Evolutionary conservation across 2,113 vertebrate species (phyloP), one percentile per base, ranked within the genome.

Genomic region (Ailuropoda melanoleuca): DNA sequence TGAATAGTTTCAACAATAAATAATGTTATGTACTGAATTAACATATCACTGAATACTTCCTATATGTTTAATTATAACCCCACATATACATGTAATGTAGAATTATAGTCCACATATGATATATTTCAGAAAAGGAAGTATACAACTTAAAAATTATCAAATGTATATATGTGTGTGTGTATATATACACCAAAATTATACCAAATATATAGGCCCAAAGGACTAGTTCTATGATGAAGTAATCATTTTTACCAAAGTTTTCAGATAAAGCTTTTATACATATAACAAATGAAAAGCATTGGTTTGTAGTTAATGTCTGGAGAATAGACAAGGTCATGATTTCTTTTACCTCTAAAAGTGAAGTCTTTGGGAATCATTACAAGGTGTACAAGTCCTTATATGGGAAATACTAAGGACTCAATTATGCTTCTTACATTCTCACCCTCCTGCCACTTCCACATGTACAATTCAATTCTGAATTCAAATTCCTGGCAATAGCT

Each of bases 121-220:
- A 53, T 93, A 68, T 91, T 91, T 93, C 88, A 50, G 53, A 5
- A 95, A 95, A 84, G 24, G 46, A 75, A 72, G 82, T 37, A 85
- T 7, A 55, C 6, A 85, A 10, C 6, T 77, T 75, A 64, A 84
- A 60, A 46, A 48, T 84, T 70, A 5, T 88, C 26, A 56, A 56
- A 64, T 89, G 29, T 66, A 26, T 72, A 24, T 46, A 3, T 75
- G 24, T 46, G 6, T 72, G 37, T 39, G 23, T 26, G 23, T 46
- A 12, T 74, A 8, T 46, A 66, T 74, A 77, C 18, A 53, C 34
- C 50, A 75, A 55, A 60, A 66, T 48, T 26, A 56, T 64, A 9
- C 12, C 4, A 39, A 87, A 23, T 88, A 68, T 50, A n/a, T 72
- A 50, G 50, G 58, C 50, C 18, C 29, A 64, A n/a, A 26, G 23